Base-by-base conservation (phyloP, 1,140 invertebrate genomes). In the Panagrolaimus sp. region DNA sequence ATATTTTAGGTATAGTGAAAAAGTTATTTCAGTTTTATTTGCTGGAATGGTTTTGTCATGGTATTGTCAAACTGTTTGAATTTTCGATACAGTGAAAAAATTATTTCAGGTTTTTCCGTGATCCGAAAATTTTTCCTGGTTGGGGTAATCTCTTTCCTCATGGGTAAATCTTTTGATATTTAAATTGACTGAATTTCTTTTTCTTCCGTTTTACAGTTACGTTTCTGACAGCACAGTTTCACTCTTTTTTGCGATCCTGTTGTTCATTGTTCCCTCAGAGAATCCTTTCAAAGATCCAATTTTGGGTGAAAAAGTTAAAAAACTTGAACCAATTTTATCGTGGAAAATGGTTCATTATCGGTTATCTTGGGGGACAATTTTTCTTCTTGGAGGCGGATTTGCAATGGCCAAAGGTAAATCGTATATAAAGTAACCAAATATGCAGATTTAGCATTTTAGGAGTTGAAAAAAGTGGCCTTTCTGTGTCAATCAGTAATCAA, bases 51-150 rank as follows among this genome's bases (percentile, higher is more conserved):
- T 94, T 1, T 71, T 90, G 55, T 85, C 95, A 69, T n/a, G n/a
- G n/a, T n/a, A n/a, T n/a, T n/a, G 86, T 94, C 91, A 91, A 43
- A 88, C 89, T n/a, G n/a, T n/a, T n/a, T n/a, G n/a, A 38, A 0
- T 88, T 66, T 73, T 65, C 86, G 84, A 32, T 88, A 87, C 73
- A 90, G 93, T 68, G 92, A 96, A 85, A 84, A 79, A 7, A 86
- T 87, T 21, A 90, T 93, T 0, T 88, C 90, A 96, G 93, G 90
- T 90, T 95, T 82, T 91, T 93, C 82, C 88, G 92, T 52, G 89
- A 89, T 63, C 92, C 93, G 0, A 89, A 90, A 69, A 91, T 92
- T 79, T 88, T 91, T 73, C 83, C 84, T 0, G 91, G 91, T 17
- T 94, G 91, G 88, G 82, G 79, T 2, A 71, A 72, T 43, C 71